Evolutionary conservation across 2,888 invertebrate genomes (phyloP).

Genomic region (Brenthis hecate): DNA sequence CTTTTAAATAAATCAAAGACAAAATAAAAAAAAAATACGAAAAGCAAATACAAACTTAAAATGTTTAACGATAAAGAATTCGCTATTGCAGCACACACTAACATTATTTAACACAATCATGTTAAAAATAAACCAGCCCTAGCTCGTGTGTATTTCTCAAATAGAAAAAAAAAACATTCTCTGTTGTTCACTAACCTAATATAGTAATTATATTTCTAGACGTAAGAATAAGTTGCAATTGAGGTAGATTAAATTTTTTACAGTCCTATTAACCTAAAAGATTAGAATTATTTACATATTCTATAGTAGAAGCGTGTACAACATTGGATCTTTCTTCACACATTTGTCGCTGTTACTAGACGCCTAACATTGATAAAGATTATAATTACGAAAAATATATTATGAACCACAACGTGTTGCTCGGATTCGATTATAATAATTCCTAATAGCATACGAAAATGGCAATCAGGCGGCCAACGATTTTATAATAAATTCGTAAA

Average conservation of each 20-base stretch:
- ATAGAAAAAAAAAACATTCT: constrained; percentile 59
- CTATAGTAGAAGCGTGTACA: constrained; percentile 70
- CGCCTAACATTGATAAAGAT: constrained; percentile 44
- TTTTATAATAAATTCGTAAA: constrained; percentile 11
- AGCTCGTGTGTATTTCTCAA: constrained; percentile 62
- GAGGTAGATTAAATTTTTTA: constrained; percentile 82
- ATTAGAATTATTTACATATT: constrained; percentile 79
- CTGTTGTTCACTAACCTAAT: constrained; percentile 75
- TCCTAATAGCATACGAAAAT: constrained; percentile 14
- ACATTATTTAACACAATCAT: constrained; percentile 55
- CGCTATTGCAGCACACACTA: constrained; percentile 71
- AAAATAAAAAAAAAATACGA: constrained; percentile 39
- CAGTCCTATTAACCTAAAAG: constrained; percentile 80
- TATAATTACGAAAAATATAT: constrained; percentile 20
- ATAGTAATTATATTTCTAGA: constrained; percentile 73
- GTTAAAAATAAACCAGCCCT: constrained; percentile 52
- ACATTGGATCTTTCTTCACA: constrained; percentile 62
- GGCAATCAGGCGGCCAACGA: constrained; percentile 13
- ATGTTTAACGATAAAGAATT: constrained; percentile 63
- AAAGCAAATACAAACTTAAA: constrained; percentile 65
- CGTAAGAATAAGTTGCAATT: constrained; percentile 77
- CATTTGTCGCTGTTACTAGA: constrained; percentile 49
- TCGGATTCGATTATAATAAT: constrained; percentile 16
- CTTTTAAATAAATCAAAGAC: constrained; percentile 22
- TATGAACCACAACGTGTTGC: constrained; percentile 17